These are phyloP conservation scores for Spheniscus humboldti DNA, from an alignment of 2,797 vertebrate species.

Conservation along the genomic window DNA sequence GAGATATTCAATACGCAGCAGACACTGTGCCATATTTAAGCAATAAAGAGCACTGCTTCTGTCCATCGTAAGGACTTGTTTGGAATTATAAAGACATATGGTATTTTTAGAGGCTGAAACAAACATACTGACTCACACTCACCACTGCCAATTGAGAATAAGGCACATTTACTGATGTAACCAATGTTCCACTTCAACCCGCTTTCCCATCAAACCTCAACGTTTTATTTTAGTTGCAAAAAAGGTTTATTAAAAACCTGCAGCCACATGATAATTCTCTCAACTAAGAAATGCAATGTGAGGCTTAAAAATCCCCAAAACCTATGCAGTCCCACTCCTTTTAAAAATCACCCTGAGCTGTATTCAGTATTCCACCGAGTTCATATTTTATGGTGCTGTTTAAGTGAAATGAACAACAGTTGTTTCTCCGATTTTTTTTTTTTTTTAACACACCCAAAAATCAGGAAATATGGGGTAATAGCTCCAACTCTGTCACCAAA, in stretches of 20 bases:
- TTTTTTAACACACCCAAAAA: background rate
- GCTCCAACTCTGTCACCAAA: background rate
- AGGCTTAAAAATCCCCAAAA: background rate
- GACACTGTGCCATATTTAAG: background rate
- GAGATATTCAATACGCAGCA: background rate
- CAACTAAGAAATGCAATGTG: background rate
- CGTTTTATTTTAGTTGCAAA: constrained; percentile 44
- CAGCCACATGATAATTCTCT: background rate
- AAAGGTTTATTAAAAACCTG: constrained; percentile 52
- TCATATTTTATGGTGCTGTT: background rate
- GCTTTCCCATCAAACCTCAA: constrained; percentile 58
- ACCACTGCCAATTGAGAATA: constrained; percentile 58
- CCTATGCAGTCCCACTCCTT: background rate
- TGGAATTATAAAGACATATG: constrained; percentile 53
- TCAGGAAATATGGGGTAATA: background rate
- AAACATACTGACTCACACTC: constrained; percentile 64
- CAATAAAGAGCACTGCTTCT: background rate
- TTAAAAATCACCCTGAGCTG: background rate
- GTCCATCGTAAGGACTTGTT: constrained; percentile 42
- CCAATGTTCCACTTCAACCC: constrained; percentile 47
- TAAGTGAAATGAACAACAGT: background rate
- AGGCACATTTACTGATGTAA: constrained; percentile 63
- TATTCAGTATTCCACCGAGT: background rate
- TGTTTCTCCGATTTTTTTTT: background rate
- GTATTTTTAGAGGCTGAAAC: constrained; percentile 67